Base-by-base conservation (phyloP, 2,888 invertebrate species). In the Mesorhabditis sp. region DNA sequence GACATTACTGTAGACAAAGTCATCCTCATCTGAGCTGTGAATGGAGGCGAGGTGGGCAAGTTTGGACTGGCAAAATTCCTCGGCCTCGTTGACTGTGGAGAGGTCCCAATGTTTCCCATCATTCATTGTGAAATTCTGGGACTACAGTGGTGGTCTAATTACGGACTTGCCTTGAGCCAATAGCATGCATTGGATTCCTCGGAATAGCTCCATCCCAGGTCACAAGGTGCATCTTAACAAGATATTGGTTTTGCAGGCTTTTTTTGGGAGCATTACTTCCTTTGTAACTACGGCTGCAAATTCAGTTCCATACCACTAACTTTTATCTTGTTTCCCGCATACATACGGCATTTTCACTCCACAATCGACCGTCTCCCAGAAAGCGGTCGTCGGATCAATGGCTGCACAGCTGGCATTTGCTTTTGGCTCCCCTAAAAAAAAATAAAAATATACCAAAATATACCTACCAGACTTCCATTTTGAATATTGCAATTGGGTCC, bases 11-110 rank as follows among this genome's bases (percentile, higher is more conserved):
- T 50, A 50, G 10, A 50, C 58, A 50, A 50, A 13, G n/a, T 50
- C 58, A n/a, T 50, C 58, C n/a, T 50, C 58, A 50, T 50, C 58
- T 50, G 7, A n/a, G n/a, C 58, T 50, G n/a, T 50, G 58, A 50
- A 50, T 50, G 10, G 58, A 50, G 7, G n/a, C 58, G n/a, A 50
- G 58, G n/a, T 50, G 58, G 10, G 58, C 58, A 50, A 13, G 7
- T n/a, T 50, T 50, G 7, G 7, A 10, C 58, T 13, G 7, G n/a
- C 58, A 50, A 13, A 13, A 10, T 50, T n/a, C 58, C 58, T 50
- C 58, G n/a, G 58, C 58, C n/a, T 50, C 10, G 7, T 10, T 50
- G 58, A 50, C 7, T 1, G 7, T 50, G 58, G n/a, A 50, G n/a
- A 50, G 58, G n/a, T 50, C 58, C 58, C 58, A 50, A 50, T 50